A percentile compares a stretch with the other conserved stretches of the same genome.
phyloP scores from a whole-genome alignment of 2,888 invertebrate genomes.

The Drosophila histrio region DNA sequence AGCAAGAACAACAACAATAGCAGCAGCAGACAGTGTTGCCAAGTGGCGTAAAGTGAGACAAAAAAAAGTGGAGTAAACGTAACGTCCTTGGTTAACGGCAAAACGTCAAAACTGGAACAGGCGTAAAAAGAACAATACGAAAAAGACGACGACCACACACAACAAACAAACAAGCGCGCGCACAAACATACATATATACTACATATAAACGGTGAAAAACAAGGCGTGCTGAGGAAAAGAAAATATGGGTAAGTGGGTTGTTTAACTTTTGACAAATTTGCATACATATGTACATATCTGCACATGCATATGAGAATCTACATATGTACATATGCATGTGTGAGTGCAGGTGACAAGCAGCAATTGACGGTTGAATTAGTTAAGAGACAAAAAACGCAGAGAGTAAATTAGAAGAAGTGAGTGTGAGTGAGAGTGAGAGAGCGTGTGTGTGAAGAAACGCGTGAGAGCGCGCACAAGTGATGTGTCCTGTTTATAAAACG shows the following conservation, averaged over 20 bases:
- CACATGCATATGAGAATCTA: too few species aligned
- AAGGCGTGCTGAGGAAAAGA: conserved; percentile 58
- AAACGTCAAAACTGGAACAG: conserved; percentile 57
- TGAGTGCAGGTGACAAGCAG: conserved; percentile 52
- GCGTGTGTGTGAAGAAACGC: not conserved
- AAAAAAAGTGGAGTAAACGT: conserved; percentile 51
- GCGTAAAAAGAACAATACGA: conserved; percentile 54
- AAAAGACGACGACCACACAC: conserved; percentile 23
- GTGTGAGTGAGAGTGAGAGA: conserved; percentile 6
- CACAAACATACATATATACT: too few species aligned
- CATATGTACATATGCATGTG: not conserved
- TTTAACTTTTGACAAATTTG: conserved; percentile 54
- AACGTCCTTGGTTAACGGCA: conserved; percentile 59
- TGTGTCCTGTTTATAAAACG: conserved; percentile 38
- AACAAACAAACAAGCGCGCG: conserved; percentile 8
- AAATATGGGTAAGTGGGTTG: conserved; percentile 73
- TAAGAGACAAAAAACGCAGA: conserved; percentile 15
- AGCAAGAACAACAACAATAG: conserved; percentile 19
- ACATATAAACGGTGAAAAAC: conserved; percentile 23
- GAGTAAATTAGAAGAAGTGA: conserved; percentile 19
- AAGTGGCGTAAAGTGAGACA: conserved; percentile 52
- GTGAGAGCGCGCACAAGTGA: conserved; percentile 23
- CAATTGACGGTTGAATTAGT: conserved; percentile 51
- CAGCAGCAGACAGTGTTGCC: conserved; percentile 49
- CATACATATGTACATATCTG: conserved; percentile 23